Conservation (phyloP, 1,140 invertebrate species). For the Ips typographus region DNA sequence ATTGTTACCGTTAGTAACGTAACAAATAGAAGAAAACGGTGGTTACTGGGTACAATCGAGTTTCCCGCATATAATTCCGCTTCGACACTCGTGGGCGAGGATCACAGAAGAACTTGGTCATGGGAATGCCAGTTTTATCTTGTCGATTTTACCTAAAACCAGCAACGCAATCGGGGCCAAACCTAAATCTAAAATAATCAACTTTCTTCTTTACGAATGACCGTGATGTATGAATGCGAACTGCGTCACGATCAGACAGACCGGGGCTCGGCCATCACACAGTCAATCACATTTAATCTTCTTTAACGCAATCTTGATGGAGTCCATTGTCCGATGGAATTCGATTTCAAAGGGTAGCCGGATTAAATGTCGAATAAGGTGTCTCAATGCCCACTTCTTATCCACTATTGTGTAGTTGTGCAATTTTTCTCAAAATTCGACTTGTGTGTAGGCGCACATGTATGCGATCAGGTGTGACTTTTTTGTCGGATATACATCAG, state of each 20-base stretch:
- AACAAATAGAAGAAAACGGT: too few species aligned
- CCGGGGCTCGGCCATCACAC: slow-evolving; percentile 23
- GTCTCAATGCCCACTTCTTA: slow-evolving; percentile 18
- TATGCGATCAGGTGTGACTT: too few species aligned
- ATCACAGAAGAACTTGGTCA: not conserved
- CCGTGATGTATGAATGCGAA: slow-evolving; percentile 17
- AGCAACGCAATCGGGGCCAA: not conserved
- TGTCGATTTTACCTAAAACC: not conserved
- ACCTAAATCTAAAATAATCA: not conserved
- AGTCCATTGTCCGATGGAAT: slow-evolving; percentile 24
- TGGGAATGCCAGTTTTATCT: not conserved
- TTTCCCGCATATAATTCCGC: too few species aligned
- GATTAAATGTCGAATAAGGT: slow-evolving; percentile 27
- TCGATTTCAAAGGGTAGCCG: slow-evolving; percentile 24
- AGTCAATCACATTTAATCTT: slow-evolving; percentile 23
- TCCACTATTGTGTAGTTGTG: not conserved
- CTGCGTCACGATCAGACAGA: slow-evolving; percentile 8
- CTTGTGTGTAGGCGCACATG: too few species aligned
- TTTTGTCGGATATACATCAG: too few species aligned
- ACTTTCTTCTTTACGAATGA: slow-evolving; percentile 5
- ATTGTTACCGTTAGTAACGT: slow-evolving; percentile 28
- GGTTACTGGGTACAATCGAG: too few species aligned
- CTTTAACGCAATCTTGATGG: slow-evolving; percentile 20
- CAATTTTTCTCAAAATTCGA: not conserved
- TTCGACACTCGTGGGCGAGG: too few species aligned